phyloP scores from a whole-genome alignment of 2,888 invertebrate genomes.

The Dendrolimus pini region DNA sequence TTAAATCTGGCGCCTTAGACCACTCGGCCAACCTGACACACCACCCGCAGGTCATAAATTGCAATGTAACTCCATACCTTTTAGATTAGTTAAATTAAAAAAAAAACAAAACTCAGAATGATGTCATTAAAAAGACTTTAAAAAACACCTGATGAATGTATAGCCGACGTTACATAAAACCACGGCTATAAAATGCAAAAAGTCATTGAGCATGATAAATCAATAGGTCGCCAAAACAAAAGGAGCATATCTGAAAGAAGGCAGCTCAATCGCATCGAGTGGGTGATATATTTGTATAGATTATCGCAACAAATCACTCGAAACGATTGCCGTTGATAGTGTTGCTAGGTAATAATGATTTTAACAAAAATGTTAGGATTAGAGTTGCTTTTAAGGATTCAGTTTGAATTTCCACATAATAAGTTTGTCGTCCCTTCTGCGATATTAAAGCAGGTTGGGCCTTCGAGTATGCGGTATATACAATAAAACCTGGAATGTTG shows the following conservation, averaged over 20 bases:
- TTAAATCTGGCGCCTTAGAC: constrained; percentile 91
- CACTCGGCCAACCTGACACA: constrained; percentile 86
- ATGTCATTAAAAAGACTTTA: no score
- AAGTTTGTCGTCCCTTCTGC: no score
- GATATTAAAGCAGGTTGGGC: no score
- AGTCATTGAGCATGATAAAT: constrained; percentile 38
- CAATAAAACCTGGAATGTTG: no score
- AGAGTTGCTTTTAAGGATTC: no score
- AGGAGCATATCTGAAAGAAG: constrained; percentile 42
- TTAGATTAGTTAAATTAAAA: no score
- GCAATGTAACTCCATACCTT: no score
- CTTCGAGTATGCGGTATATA: no score
- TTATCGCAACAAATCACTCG: constrained; percentile 72
- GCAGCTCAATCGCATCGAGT: constrained; percentile 68
- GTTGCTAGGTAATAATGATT: not conserved
- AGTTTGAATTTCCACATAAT: no score
- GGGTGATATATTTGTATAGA: constrained; percentile 70
- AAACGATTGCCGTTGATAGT: constrained; percentile 34
- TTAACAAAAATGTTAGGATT: not conserved
- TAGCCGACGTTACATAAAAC: constrained; percentile 8
- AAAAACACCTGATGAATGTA: constrained; percentile 4
- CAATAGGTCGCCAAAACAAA: constrained; percentile 35
- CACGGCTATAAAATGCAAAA: constrained; percentile 35
- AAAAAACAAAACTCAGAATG: no score
- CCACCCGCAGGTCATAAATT: not conserved